A percentile compares a stretch with the other conserved stretches of the same genome.
phyloP scores from a whole-genome alignment of 2,888 invertebrate species.

The Pyrgus malvae region DNA sequence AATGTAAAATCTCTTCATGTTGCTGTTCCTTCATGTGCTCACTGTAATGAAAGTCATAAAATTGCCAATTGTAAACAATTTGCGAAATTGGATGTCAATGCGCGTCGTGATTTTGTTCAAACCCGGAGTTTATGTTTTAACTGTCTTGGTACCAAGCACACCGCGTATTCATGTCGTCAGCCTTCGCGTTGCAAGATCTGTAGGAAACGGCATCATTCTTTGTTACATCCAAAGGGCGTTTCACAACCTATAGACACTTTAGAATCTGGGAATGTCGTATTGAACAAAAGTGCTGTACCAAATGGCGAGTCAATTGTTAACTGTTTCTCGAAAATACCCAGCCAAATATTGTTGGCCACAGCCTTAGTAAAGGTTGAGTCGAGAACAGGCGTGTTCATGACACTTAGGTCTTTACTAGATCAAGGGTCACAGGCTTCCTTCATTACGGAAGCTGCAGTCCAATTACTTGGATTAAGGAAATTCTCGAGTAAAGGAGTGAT shows the following conservation, averaged over 20 bases:
- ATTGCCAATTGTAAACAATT: constrained; percentile 34
- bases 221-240: constrained; percentile 29
- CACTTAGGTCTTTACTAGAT: constrained; percentile 35
- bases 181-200: constrained; percentile 30
- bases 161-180: constrained; percentile 31
- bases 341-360: constrained; percentile 31
- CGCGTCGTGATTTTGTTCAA: constrained; percentile 30
- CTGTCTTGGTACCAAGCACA: constrained; percentile 35
- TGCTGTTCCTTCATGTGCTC: neutral
- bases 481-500: constrained; percentile 22
- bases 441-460: constrained; percentile 34
- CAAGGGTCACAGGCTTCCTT: constrained; percentile 39
- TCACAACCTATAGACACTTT: neutral
- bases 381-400: constrained; percentile 17
- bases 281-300: too few species aligned
- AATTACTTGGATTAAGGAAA: constrained; percentile 29
- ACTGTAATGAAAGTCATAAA: constrained; percentile 31
- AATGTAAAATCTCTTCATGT: constrained; percentile 9
- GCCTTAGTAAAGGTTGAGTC: constrained; percentile 30
- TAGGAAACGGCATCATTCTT: constrained; percentile 27
- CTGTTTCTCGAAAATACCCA: constrained; percentile 24
- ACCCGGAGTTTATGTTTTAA: constrained; percentile 35
- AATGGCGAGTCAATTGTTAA: constrained; percentile 5
- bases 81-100: constrained; percentile 25
- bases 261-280: neutral